These are phyloP conservation scores for Mylabris phalerata DNA, from an alignment of 1,140 invertebrate genomes.

Conservation along the genomic window DNA sequence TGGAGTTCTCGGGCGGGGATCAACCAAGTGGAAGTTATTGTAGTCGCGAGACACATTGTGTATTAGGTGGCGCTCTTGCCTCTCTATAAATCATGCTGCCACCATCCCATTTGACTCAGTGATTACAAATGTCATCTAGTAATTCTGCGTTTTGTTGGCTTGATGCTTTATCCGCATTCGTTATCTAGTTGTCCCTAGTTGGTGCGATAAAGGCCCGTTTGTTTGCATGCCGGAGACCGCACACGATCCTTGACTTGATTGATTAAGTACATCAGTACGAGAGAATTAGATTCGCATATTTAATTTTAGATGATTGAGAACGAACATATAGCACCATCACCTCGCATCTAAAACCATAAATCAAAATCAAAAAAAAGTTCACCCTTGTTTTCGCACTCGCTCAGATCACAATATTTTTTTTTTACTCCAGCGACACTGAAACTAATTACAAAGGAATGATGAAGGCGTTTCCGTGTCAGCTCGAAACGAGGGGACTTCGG, in stretches of 20 bases:
- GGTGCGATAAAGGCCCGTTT: slow-evolving; percentile 10
- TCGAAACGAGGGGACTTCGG: no score
- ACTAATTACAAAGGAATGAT: slow-evolving; percentile 16
- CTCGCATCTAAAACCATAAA: slow-evolving; percentile 11
- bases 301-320: slow-evolving; percentile 6
- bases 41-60: slow-evolving; percentile 31
- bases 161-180: not conserved
- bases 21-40: slow-evolving; percentile 28
- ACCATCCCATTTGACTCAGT: slow-evolving; percentile 31
- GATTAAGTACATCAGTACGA: slow-evolving; percentile 15
- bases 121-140: slow-evolving; percentile 35
- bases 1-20: slow-evolving; percentile 20
- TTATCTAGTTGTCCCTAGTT: slow-evolving; percentile 9
- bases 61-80: slow-evolving; percentile 24
- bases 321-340: slow-evolving; percentile 4
- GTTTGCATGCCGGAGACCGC: slow-evolving; percentile 3
- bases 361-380: slow-evolving; percentile 5
- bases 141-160: slow-evolving; percentile 23
- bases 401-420: slow-evolving; percentile 7
- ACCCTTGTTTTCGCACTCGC: slow-evolving; percentile 5
- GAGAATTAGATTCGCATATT: slow-evolving; percentile 17
- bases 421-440: slow-evolving; percentile 13
- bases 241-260: slow-evolving; percentile 11
- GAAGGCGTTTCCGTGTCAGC: slow-evolving; percentile 10
- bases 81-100: slow-evolving; percentile 32